Base-by-base conservation (phyloP, 2,113 vertebrate species). In the Athene cunicularia region DNA sequence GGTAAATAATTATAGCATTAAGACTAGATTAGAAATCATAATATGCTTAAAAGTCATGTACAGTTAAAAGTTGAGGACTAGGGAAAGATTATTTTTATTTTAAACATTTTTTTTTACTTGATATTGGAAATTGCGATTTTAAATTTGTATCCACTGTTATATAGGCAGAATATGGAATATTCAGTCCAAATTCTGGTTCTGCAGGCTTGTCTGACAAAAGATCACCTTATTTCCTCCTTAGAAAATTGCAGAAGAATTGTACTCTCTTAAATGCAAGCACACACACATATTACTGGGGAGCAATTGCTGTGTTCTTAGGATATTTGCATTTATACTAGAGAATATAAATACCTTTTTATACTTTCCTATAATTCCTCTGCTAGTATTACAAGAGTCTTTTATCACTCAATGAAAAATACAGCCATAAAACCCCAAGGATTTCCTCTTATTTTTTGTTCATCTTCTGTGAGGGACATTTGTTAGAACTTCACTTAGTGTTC, bases 401-500 rank as follows among this genome's bases (percentile, higher is more conserved):
- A 19, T n/a, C 14, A 28, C 2, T 55, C 5, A 11, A 4, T 41
- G 28, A 63, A 84, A 76, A 85, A 45, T 13, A 28, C 23, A 0
- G 0, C 4, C 49, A 64, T 13, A 47, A 56, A 68, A 37, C 35
- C 5, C 6, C 32, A 60, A 5, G 0, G 1, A 19, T 43, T 27
- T 80, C 5, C 6, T 71, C 15, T 64, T 26, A 50, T 20, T 28
- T 11, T 86, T 70, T 79, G 3, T 79, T 67, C 14, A 35, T 58
- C 3, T 9, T 56, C 16, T n/a, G 9, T 85, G 26, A 49, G 28
- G 13, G 15, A 18, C 15, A 22, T 90, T 71, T 74, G 49, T 27
- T 66, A 41, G 14, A 81, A 26, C 2, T 91, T 64, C 4, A 26
- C 5, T 77, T 84, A 10, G 5, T 37, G 17, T 82, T 58, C 22